Conservation (phyloP, 2,797 vertebrate genomes). For the Zalophus californianus region DNA sequence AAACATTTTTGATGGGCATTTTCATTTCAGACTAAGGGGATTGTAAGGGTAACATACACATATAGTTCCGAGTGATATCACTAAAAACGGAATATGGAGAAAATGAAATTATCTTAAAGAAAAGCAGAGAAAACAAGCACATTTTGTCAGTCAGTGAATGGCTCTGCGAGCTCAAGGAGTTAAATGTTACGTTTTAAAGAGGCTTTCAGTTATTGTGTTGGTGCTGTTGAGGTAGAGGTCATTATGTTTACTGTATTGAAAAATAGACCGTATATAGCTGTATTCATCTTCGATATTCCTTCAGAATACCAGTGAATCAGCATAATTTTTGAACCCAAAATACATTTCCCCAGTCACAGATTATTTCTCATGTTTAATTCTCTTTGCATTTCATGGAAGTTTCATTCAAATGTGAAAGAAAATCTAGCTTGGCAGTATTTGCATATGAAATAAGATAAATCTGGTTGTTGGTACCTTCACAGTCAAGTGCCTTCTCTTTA, state of each 20-base stretch:
- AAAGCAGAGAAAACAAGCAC: slow-evolving; percentile 32
- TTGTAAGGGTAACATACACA: neutral
- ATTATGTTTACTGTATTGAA: slow-evolving; percentile 41
- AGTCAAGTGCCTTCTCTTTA: slow-evolving; percentile 57
- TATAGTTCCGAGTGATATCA: neutral
- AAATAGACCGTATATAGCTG: neutral
- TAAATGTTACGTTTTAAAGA: slow-evolving; percentile 41
- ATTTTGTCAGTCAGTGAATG: slow-evolving; percentile 38
- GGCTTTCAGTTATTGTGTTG: neutral
- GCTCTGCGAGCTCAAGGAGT: neutral
- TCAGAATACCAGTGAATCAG: slow-evolving; percentile 37
- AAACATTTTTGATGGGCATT: neutral
- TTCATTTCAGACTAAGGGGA: neutral
- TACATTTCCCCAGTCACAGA: slow-evolving; percentile 50
- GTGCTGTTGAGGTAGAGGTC: slow-evolving; percentile 28
- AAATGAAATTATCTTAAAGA: slow-evolving; percentile 45
- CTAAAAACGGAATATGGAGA: slow-evolving; percentile 12
- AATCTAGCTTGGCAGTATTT: slow-evolving; percentile 46
- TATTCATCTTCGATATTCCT: slow-evolving; percentile 26
- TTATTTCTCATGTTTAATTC: slow-evolving; percentile 46
- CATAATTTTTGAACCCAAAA: slow-evolving; percentile 62
- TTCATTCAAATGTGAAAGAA: slow-evolving; percentile 63
- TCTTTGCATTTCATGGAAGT: slow-evolving; percentile 39
- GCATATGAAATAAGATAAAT: slow-evolving; percentile 49
- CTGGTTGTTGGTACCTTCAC: slow-evolving; percentile 40